Percentiles rank a stretch among this genome's conserved stretches.
Conservation (phyloP, 2,113 vertebrate genomes). For the Conger conger region DNA sequence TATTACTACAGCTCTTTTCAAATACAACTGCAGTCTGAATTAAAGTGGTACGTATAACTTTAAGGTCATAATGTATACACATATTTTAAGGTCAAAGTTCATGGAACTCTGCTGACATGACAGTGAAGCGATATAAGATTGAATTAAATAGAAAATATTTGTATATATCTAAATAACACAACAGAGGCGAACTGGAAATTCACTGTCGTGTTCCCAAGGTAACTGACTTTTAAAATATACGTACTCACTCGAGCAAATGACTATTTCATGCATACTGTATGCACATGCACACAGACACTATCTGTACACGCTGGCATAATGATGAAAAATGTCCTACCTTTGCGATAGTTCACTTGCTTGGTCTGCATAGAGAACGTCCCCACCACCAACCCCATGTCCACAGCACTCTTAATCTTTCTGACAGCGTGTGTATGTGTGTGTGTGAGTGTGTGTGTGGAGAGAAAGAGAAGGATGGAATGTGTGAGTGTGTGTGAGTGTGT, state of each 20-base stretch:
- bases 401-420: slow-evolving; percentile 44
- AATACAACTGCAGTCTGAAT: no score
- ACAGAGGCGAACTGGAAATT: neutral
- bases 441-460: slow-evolving; percentile 15
- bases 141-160: neutral
- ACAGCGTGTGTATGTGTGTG: slow-evolving; percentile 14
- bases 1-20: no score
- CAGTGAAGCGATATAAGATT: neutral
- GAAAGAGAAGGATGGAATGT: neutral
- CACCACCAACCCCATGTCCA: slow-evolving; percentile 71
- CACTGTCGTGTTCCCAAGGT: neutral
- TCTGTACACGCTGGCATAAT: neutral
- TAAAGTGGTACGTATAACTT: no score
- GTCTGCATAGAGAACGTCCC: slow-evolving; percentile 70
- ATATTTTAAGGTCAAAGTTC: no score
- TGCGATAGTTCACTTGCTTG: slow-evolving; percentile 68
- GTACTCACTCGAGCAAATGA: neutral
- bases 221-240: neutral
- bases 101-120: no score
- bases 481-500: neutral
- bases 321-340: slow-evolving; percentile 59
- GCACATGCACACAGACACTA: slow-evolving; percentile 8
- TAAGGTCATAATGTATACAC: no score
- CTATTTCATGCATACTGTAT: neutral
- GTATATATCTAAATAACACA: neutral